Evolutionary conservation across 2,888 invertebrate species (phyloP).

Genomic region (Matsumyia berberina): DNA sequence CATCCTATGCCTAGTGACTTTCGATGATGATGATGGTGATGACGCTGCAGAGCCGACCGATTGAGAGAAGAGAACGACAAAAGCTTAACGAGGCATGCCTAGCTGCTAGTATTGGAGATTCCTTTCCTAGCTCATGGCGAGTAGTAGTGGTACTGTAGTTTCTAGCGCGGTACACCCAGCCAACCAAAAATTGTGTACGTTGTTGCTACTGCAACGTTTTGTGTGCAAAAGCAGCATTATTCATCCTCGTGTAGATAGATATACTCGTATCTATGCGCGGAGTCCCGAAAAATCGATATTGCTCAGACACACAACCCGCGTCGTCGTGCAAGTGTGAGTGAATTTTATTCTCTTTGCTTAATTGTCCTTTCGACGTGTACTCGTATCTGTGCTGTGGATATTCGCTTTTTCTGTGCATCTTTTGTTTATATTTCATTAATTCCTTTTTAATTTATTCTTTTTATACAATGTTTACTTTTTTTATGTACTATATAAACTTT

Average conservation of each 20-base stretch:
- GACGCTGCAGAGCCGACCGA: conserved; percentile 17
- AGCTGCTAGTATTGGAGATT: conserved; percentile 28
- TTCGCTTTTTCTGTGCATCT: conserved; percentile 31
- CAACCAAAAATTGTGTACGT: conserved; percentile 74
- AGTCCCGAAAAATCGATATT: conserved; percentile 68
- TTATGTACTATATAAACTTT: conserved; percentile 8
- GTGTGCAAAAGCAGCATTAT: conserved; percentile 61
- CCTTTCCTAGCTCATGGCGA: conserved; percentile 11
- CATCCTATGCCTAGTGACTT: conserved; percentile 11
- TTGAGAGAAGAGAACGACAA: conserved; percentile 47
- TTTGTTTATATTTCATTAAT: conserved; percentile 73
- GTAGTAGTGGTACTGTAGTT: conserved; percentile 35
- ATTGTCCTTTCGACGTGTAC: conserved; percentile 71
- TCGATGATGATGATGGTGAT: conserved; percentile 9
- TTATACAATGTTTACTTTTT: conserved; percentile 1
- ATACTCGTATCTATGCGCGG: conserved; percentile 15
- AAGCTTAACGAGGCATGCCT: conserved; percentile 63
- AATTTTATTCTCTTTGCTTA: conserved; percentile 67
- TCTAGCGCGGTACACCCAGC: conserved; percentile 52
- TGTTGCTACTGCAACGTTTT: conserved; percentile 73
- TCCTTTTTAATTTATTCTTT: conserved; percentile 41
- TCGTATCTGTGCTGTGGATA: conserved; percentile 51
- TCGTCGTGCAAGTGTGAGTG: conserved; percentile 49
- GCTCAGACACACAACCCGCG: conserved; percentile 54
- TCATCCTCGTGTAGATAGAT: conserved; percentile 35